Base-by-base conservation (phyloP, 2,888 invertebrate species). In the Ectemnius continuus region DNA sequence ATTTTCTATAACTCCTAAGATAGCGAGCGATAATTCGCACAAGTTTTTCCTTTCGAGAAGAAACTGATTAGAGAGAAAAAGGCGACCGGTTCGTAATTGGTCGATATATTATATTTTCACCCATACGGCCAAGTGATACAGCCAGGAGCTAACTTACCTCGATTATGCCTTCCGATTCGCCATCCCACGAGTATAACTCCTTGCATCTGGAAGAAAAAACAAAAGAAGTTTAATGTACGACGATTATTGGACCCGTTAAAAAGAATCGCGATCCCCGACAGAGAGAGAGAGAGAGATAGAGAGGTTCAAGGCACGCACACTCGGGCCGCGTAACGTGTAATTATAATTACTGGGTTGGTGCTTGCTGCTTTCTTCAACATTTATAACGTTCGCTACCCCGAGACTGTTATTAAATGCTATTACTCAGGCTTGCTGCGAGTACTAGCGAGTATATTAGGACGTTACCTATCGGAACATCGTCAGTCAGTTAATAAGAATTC, bases 1-100 rank as follows among this genome's bases (percentile, higher is more conserved):
- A 61, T 78, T 71, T 57, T 23, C 62, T 79, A 75, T 71, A 79
- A 78, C 79, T 73, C 61, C 78, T 79, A 75, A 73, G 78, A 76
- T 81, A 78, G 76, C 81, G n/a, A 72, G 36, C 18, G 20, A 70
- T 65, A 70, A 75, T 73, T 67, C 68, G 14, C 47, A 47, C 67
- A 65, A 61, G 63, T 70, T 75, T 26, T 64, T 58, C 74, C 76
- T 76, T 75, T 61, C 60, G 36, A 62, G 13, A 46, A 47, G 57
- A 36, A 11, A 36, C 36, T 8, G 8, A 11, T 36, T 36, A 11
- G 36, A 36, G 36, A 36, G 36, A 11, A 8, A 23, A 11, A 36
- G 8, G 46, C 13, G 46, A 28, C 46, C 72, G 70, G 75, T 23
- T 45, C 36, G 20, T 75, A 75, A 80, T 78, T 63, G 73, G 36